Percentiles rank a stretch among this genome's conserved stretches.
phyloP scores from a whole-genome alignment of 2,797 vertebrate species.

The Schizopygopsis malacanthus region DNA sequence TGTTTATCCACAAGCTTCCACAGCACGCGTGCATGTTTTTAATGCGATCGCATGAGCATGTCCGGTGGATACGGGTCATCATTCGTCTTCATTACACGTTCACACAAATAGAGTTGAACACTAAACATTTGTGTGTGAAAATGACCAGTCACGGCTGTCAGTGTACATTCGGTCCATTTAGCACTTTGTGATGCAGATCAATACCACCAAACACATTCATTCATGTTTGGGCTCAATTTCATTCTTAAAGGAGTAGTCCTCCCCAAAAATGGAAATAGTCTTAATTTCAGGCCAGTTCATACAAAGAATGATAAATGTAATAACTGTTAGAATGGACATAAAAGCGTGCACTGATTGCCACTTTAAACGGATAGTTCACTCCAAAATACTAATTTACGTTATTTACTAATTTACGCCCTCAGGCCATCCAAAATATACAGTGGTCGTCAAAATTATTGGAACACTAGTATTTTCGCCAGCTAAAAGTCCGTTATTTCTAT shows the following conservation, averaged over 20 bases:
- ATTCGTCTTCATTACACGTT: constrained; percentile 9
- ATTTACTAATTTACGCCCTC: background rate
- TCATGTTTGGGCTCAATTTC: background rate
- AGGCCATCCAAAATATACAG: background rate
- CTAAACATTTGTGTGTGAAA: constrained; percentile 25
- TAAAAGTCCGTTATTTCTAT: background rate
- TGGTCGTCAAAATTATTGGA: too few species aligned
- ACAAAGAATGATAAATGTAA: background rate
- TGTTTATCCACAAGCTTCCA: constrained; percentile 2
- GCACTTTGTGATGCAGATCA: constrained; percentile 17
- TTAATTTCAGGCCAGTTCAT: background rate
- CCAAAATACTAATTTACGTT: background rate
- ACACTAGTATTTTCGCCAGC: too few species aligned
- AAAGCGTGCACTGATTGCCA: background rate
- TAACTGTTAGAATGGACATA: background rate
- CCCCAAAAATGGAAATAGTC: background rate
- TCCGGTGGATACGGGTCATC: constrained; percentile 47
- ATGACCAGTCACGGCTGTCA: background rate
- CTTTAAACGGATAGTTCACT: background rate
- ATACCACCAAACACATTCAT: constrained; percentile 15
- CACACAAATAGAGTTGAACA: constrained; percentile 22
- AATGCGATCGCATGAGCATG: constrained; percentile 68
- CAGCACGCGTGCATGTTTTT: constrained; percentile 76
- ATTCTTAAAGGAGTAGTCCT: background rate
- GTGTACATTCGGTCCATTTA: constrained; percentile 15